Evolutionary conservation across 1,140 invertebrate genomes (phyloP), one percentile per base, ranked within the genome.

Genomic region (Mesaphorura yosii): DNA sequence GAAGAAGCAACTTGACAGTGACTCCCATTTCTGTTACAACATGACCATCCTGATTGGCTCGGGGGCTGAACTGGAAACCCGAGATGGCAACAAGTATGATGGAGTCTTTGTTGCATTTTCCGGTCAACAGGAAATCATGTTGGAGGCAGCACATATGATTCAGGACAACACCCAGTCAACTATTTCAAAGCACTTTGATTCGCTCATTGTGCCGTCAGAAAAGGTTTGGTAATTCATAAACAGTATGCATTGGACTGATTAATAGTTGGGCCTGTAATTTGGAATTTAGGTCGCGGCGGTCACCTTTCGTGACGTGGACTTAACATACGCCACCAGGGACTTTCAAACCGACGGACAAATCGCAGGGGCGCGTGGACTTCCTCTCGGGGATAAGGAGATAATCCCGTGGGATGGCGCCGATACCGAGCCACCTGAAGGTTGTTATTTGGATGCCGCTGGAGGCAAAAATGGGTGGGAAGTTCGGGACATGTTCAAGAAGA

Each of bases 401-500:
- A 85, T 91, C 68, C 88, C 87, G 26, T 94, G 89, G 88, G 86
- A 88, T 65, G 77, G 76, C 31, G 75, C 79, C 37, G 72, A 75
- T 22, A 77, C 73, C 23, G 81, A 80, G 64, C 75, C 78, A 34
- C 53, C 48, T 17, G 82, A 82, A 52, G 68, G 55, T 27, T 68
- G 76, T 48, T 77, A 79, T 58, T 60, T 67, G 40, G 66, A 66
- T 5, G 72, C 78, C 57, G 79, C 80, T 60, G 71, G 84, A 34
- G 82, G 84, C 65, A 72, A 34, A 34, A 93, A 93, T 76, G 91
- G 91, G 52, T 95, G 91, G 91, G 87, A 91, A 75, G 81, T 82
- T 0, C 80, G 86, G 68, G 90, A 95, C 57, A 95, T 95, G 91
- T 95, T 95, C 71, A 75, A 80, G 46, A 88, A 83, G 67, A 94